Base-by-base conservation (phyloP, 1,140 invertebrate genomes). In the Gerris buenoi region DNA sequence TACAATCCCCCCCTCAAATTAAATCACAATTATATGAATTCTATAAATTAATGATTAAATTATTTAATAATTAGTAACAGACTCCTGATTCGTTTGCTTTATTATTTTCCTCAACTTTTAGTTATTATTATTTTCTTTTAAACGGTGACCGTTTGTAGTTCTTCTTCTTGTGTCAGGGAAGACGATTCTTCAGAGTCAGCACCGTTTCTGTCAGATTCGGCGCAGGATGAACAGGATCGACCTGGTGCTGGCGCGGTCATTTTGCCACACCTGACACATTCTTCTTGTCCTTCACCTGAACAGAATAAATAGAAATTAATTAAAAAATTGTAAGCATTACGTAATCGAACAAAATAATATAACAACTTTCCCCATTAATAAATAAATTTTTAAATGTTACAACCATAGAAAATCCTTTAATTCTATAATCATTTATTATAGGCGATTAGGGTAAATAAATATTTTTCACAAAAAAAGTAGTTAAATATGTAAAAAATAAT, bases 221-320 rank as follows among this genome's bases (percentile, higher is more conserved):
- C 15, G 23, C 58, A 60, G 5, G 58, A 15, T 5, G 58, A 5
- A 22, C 58, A 60, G 5, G 23, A 5, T 60, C 58, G 10, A 22
- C 58, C 58, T 60, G 15, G 15, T 15, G 15, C 22, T 15, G 5
- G 23, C 10, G 58, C 68, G 68, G 72, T 78, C 25, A 72, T 69
- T 66, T 77, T 77, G 5, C 73, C 72, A 67, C 78, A 79, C 22
- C 74, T 72, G 5, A 73, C 65, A 67, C 78, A 79, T 66, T 78
- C 75, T 69, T 79, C 77, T 63, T 77, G 75, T 1, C 73, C 70
- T 27, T 77, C 77, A 23, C 75, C 77, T 78, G 71, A 23, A 64
- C 58, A 56, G 22, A 59, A 10, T n/a, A n/a, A n/a, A n/a, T n/a
- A n/a, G n/a, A n/a, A n/a, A n/a, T n/a, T n/a, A n/a, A n/a, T n/a